Evolutionary conservation across 2,888 invertebrate genomes (phyloP).

Genomic region (Lymantria dispar): DNA sequence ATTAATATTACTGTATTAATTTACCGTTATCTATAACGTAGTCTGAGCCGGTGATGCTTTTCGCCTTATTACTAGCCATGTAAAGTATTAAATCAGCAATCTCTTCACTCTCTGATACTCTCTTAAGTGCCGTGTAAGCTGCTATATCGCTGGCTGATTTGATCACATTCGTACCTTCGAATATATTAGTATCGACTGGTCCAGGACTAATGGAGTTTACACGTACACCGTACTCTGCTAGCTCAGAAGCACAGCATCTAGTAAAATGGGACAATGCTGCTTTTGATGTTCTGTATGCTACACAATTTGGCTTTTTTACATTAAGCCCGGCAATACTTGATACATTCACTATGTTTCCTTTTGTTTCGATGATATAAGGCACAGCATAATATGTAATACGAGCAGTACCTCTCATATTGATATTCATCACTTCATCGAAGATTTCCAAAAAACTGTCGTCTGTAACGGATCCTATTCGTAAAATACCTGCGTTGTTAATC

Average conservation of each 20-base stretch:
- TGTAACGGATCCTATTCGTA: too few species aligned
- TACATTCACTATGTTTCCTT: constrained; percentile 38
- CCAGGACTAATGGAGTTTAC: constrained; percentile 53
- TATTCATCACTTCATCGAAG: constrained; percentile 16
- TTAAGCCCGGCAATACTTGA: not conserved
- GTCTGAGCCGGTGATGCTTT: constrained; percentile 37
- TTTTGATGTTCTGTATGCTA: constrained; percentile 44
- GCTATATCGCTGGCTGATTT: not conserved
- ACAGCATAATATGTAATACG: constrained; percentile 21
- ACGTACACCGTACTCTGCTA: too few species aligned
- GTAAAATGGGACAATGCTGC: too few species aligned
- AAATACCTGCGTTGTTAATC: too few species aligned
- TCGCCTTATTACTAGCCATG: constrained; percentile 40
- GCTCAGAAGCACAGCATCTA: too few species aligned
- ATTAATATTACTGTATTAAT: constrained; percentile 2
- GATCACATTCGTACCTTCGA: not conserved
- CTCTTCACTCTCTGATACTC: constrained; percentile 36
- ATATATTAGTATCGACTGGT: constrained; percentile 74
- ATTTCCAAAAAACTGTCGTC: too few species aligned
- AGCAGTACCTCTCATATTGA: constrained; percentile 23
- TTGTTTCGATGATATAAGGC: constrained; percentile 23
- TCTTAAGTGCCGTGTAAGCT: constrained; percentile 33
- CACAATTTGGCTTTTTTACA: not conserved
- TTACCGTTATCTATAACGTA: constrained; percentile 31
- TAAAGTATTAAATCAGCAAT: constrained; percentile 38